Evolutionary conservation across 2,113 vertebrate species (phyloP).

Genomic region (Barnardius zonarius): DNA sequence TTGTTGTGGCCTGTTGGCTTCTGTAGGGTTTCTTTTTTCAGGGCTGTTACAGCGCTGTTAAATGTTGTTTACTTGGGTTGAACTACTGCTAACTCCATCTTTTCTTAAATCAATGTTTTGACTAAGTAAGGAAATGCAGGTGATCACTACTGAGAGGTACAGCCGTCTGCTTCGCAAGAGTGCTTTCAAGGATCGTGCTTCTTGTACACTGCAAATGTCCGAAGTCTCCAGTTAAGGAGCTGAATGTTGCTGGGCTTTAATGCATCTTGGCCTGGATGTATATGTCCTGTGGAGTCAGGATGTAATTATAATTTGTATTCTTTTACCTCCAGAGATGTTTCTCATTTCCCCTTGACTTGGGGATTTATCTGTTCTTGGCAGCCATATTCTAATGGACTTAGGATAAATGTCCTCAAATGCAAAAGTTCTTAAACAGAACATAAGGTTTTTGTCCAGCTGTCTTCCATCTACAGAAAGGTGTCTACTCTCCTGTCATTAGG

Average conservation of each 20-base stretch:
- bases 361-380: background rate
- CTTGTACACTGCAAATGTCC: background rate
- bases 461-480: background rate
- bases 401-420: background rate
- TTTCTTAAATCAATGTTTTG: background rate
- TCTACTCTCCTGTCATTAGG: background rate
- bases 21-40: conserved; percentile 53
- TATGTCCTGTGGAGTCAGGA: background rate
- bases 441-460: background rate
- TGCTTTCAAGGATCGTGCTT: background rate
- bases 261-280: background rate
- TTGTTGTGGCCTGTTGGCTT: conserved; percentile 48
- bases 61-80: background rate
- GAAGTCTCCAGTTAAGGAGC: background rate
- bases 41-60: conserved; percentile 20
- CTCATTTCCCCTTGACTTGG: background rate
- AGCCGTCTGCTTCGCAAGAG: background rate
- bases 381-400: background rate
- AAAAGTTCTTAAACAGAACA: background rate
- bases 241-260: background rate
- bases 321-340: background rate
- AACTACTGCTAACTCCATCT: conserved; percentile 5
- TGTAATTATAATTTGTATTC: background rate
- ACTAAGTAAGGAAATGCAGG: background rate
- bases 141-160: background rate